phyloP scores from a whole-genome alignment of 1,140 invertebrate genomes.

The Meteorus sp. region DNA sequence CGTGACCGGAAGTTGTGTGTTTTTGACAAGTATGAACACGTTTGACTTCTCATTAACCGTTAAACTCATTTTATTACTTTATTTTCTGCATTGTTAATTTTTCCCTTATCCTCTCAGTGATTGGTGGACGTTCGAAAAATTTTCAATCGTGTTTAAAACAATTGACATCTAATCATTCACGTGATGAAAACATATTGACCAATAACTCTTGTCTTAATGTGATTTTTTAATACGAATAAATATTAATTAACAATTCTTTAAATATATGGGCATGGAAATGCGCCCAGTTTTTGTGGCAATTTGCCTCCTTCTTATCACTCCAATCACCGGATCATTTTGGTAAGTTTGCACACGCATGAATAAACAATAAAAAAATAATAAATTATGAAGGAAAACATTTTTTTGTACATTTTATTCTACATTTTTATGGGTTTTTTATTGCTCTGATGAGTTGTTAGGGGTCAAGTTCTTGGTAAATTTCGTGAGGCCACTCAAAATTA shows the following conservation, averaged over 20 bases:
- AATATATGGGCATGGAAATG: constrained; percentile 65
- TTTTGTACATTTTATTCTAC: background rate
- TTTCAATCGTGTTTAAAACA: too few relatives aligned
- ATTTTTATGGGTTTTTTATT: background rate
- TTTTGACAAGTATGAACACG: too few relatives aligned
- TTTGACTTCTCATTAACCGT: too few relatives aligned
- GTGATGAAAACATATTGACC: too few relatives aligned
- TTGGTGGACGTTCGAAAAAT: too few relatives aligned
- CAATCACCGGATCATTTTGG: constrained; percentile 69
- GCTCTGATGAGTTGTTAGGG: background rate
- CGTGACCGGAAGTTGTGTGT: background rate
- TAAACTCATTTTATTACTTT: background rate
- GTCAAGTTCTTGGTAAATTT: background rate
- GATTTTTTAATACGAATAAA: too few relatives aligned
- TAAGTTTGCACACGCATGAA: constrained; percentile 51
- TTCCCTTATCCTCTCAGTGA: too few relatives aligned
- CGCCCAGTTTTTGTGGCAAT: constrained; percentile 66
- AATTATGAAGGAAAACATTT: background rate
- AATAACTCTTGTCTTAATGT: too few relatives aligned
- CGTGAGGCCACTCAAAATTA: constrained; percentile 6
- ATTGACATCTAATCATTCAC: too few relatives aligned
- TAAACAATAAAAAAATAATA: background rate
- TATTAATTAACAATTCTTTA: too few relatives aligned
- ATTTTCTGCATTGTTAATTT: too few relatives aligned
- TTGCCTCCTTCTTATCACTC: constrained; percentile 67